Base-by-base conservation (phyloP, 2,113 vertebrate species). In the Zosterops hypoxanthus region DNA sequence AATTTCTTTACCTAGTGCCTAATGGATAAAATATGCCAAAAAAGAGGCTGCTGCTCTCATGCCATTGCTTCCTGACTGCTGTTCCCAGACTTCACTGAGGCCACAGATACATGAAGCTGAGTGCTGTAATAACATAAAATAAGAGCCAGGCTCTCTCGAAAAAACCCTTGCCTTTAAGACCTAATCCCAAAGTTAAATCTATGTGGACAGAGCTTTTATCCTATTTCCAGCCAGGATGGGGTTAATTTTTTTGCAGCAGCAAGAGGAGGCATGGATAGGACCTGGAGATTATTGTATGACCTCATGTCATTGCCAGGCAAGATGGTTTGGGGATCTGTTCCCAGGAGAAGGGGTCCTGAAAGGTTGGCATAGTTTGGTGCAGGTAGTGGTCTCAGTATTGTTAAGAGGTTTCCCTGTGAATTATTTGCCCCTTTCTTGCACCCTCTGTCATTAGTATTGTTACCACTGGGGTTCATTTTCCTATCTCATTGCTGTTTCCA, bases 311-410 rank as follows among this genome's bases (percentile, higher is more conserved):
- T 56, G 18, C 7, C 23, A 47, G 59, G 50, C 9, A 19, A 28
- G 9, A 28, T 29, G 19, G 3, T 23, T 14, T 56, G 41, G 46
- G 9, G 8, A 1, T 52, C 36, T 71, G 8, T 36, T 52, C 25
- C 20, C 20, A 21, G 56, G 36, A 60, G 20, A 61, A 42, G 6
- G 25, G 4, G 33, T 52, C 21, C 21, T 82, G 25, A 16, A 56
- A 52, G 20, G 25, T 8, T 31, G 31, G 42, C 11, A 16, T 5
- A 26, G 4, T 33, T 31, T 39, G 18, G 49, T 31, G 28, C 25
- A 50, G 21, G 29, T 20, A 24, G 3, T 16, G 12, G 31, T 50
- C 39, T 1, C 0, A 5, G 20, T 18, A 22, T 17, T 8, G 1
- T 12, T n/a, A 25, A 42, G 20, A 42, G 33, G 31, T 34, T 34